Conservation (phyloP, 2,797 vertebrate species). For the Salarias fasciatus region DNA sequence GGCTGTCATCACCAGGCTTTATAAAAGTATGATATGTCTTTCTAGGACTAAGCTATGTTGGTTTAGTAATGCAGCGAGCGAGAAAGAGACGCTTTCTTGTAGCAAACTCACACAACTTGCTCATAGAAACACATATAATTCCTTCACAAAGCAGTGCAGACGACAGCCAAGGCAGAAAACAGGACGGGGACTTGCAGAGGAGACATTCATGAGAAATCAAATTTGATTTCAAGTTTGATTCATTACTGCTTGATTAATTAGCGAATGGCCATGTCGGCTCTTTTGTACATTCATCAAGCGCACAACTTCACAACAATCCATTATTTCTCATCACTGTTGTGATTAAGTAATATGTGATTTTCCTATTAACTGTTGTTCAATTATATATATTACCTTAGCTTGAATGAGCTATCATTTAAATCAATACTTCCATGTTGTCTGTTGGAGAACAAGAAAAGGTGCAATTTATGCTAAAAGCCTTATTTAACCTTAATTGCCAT, state of each 20-base stretch:
- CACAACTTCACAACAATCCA: slow-evolving; percentile 55
- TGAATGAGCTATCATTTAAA: slow-evolving; percentile 61
- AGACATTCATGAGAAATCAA: background rate
- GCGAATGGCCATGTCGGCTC: slow-evolving; percentile 15
- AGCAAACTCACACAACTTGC: no score
- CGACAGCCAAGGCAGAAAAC: no score
- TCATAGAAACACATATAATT: no score
- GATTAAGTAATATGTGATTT: slow-evolving; percentile 65
- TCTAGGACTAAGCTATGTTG: no score
- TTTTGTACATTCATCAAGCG: slow-evolving; percentile 38
- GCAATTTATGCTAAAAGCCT: slow-evolving; percentile 73
- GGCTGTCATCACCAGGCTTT: no score
- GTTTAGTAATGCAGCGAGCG: no score
- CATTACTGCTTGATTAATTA: slow-evolving; percentile 12
- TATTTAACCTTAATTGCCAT: slow-evolving; percentile 79
- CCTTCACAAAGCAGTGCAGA: no score
- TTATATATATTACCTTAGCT: slow-evolving; percentile 56
- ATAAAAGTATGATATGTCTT: no score
- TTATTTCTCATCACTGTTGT: slow-evolving; percentile 51
- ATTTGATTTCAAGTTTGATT: slow-evolving; percentile 3
- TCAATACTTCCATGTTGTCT: slow-evolving; percentile 61
- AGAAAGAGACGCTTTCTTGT: no score
- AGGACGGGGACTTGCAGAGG: no score
- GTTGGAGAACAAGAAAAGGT: slow-evolving; percentile 62
- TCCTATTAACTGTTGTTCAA: slow-evolving; percentile 57